Evolutionary conservation across 2,797 vertebrate genomes (phyloP).

Genomic region (Benthosema pterotum): DNA sequence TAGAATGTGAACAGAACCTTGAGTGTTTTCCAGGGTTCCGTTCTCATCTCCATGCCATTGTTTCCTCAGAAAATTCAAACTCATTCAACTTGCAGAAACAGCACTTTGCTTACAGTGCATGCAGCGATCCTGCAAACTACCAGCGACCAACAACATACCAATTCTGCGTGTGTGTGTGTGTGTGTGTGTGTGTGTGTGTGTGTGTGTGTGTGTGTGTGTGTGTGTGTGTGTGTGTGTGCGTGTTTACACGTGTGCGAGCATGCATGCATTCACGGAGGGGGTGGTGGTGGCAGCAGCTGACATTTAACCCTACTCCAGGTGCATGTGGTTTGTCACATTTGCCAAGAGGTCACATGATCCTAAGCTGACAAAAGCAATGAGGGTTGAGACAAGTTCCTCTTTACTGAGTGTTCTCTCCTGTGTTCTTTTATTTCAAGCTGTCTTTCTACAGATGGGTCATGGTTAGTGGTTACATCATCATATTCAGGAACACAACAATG

Average conservation of each 20-base stretch:
- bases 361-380: conserved; percentile 75
- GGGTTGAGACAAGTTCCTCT: conserved; percentile 60
- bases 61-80: conserved; percentile 45
- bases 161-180: conserved; percentile 31
- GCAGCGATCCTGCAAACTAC: conserved; percentile 45
- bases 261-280: conserved; percentile 35
- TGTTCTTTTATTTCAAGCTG: conserved; percentile 17
- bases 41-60: conserved; percentile 15
- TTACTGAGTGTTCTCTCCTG: conserved; percentile 15
- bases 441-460: conserved; percentile 60
- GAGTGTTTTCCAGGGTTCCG: conserved; percentile 21
- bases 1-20: conserved; percentile 26
- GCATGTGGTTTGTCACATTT: conserved; percentile 91
- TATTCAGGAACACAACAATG: conserved; percentile 30
- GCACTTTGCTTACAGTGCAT: conserved; percentile 41
- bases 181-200: conserved; percentile 26
- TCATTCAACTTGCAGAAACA: conserved; percentile 53
- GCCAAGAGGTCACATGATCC: conserved; percentile 85
- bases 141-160: conserved; percentile 33
- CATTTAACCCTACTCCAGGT: conserved; percentile 91
- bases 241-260: conserved; percentile 20
- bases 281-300: conserved; percentile 64
- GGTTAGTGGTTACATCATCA: conserved; percentile 10
- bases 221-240: conserved; percentile 12
- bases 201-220: conserved; percentile 25